Evolutionary conservation across 1,140 invertebrate genomes (phyloP), one percentile per base, ranked within the genome.

Genomic region (Mya arenaria): DNA sequence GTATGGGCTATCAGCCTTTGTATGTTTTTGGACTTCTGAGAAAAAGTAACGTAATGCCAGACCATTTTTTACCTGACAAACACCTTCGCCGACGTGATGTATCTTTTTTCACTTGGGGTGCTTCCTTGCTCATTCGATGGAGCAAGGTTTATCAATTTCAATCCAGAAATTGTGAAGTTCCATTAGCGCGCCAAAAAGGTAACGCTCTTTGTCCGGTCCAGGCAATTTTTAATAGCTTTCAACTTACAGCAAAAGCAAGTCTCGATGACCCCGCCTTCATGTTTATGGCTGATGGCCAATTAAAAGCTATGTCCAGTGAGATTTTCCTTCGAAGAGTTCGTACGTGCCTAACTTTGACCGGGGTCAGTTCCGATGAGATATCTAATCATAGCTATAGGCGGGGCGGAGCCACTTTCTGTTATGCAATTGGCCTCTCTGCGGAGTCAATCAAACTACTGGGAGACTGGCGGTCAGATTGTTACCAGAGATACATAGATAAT

Each of bases 1-100:
- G 60, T 63, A 1, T 63, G 60, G 65, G 39, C 65, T 41, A 15
- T 69, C 15, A 69, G 69, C 48, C 48, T 72, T 30, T 72, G 69
- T 34, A 72, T 72, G 69, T 72, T 72, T 72, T 4, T 56, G 44
- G 69, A 13, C 48, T 56, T 68, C 17, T 68, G 17, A 68, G 65
- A 23, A 68, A 68, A 68, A 68, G 65, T 39, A 68, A 68, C 44
- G 65, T 68, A 41, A 68, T 48, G 1, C 65, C 36, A 28, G 65
- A 68, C 28, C 37, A 4, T 23, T 68, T 41, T 68, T 30, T 6
- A 15, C 15, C 36, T 25, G 39, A 68, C 41, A 68, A 68, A 25
- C 65, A 68, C 8, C 65, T 68, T 25, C 65, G 65, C 13, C 65
- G 65, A 0, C 65, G n/a, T 44, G 65, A 68, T 68, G 23, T 72